Conservation (phyloP, 2,888 invertebrate genomes). For the Lasioglossum villosulum region DNA sequence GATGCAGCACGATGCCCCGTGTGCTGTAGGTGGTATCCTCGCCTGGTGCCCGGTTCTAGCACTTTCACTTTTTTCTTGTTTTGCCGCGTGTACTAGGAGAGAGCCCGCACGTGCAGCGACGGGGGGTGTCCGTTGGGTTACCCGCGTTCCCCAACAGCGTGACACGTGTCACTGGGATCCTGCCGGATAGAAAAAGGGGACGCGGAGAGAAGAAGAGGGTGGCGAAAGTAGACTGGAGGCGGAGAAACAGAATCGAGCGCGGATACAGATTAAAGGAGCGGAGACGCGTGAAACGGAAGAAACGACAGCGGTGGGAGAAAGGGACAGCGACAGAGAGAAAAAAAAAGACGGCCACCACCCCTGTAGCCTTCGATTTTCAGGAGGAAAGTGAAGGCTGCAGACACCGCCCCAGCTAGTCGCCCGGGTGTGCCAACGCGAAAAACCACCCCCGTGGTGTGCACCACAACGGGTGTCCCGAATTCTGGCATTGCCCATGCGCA, state of each 20-base stretch:
- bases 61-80: constrained; percentile 62
- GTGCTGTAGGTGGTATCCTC: not conserved
- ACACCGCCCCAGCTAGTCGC: constrained; percentile 85
- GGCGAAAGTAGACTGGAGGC: not conserved
- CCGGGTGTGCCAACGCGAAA: constrained; percentile 82
- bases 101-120: constrained; percentile 50
- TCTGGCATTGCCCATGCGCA: constrained; percentile 67
- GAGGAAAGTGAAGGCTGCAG: constrained; percentile 82
- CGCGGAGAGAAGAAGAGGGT: not conserved
- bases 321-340: constrained; percentile 29
- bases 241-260: not conserved
- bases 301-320: constrained; percentile 18
- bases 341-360: constrained; percentile 58
- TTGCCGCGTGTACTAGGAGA: constrained; percentile 40
- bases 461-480: constrained; percentile 63
- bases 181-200: constrained; percentile 11
- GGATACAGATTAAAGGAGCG: not conserved
- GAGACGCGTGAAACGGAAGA: not conserved
- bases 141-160: constrained; percentile 6
- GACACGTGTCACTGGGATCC: constrained; percentile 50
- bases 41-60: not conserved
- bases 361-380: constrained; percentile 76
- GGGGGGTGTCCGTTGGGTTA: constrained; percentile 12
- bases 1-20: not conserved
- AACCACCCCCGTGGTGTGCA: constrained; percentile 77